Base-by-base conservation (phyloP, 2,113 vertebrate species). In the Thinocorus orbignyianus region DNA sequence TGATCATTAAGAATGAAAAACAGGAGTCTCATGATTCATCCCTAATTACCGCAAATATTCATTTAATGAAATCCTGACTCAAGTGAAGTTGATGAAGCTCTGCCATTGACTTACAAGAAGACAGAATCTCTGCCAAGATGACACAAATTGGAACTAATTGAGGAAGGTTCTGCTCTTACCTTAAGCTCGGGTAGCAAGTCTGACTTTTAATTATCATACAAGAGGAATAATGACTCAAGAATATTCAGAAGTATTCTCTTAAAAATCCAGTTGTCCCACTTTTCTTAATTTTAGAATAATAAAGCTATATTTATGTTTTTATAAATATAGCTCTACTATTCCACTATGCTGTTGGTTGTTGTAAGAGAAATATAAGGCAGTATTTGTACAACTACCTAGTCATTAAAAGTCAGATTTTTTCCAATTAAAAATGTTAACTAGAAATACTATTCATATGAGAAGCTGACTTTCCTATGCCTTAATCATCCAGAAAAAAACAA, bases 1-100 rank as follows among this genome's bases (percentile, higher is more conserved):
- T 74, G 39, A 91, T 89, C 60, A 84, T 88, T 92, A 93, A 91
- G 51, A 90, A 71, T 24, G 81, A 81, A 92, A 90, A 86, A 22
- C 64, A 81, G 18, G 83, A 95, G 83, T 76, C 86, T 92, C 39
- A 64, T 89, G 91, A 93, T 81, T 93, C 3, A 17, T 92, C 77
- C 14, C n/a, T 94, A 91, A 94, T 95, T 93, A 95, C 22, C 39
- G 48, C 65, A 88, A 93, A 95, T 92, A 92, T 39, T 92, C 68
- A 74, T 86, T 93, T 84, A 88, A 93, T 88, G 80, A 79, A 92
- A 74, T 84, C 33, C 48, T 78, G 42, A 78, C 46, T 89, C 33
- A 57, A 83, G 18, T 20, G 31, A 69, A 39, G 54, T 16, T 66
- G 73, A 33, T 71, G 80, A 93, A 88, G 33, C 33, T 71, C 39